These are phyloP conservation scores for Buceros bicornis DNA, from an alignment of 2,797 vertebrate genomes.

Conservation along the genomic window DNA sequence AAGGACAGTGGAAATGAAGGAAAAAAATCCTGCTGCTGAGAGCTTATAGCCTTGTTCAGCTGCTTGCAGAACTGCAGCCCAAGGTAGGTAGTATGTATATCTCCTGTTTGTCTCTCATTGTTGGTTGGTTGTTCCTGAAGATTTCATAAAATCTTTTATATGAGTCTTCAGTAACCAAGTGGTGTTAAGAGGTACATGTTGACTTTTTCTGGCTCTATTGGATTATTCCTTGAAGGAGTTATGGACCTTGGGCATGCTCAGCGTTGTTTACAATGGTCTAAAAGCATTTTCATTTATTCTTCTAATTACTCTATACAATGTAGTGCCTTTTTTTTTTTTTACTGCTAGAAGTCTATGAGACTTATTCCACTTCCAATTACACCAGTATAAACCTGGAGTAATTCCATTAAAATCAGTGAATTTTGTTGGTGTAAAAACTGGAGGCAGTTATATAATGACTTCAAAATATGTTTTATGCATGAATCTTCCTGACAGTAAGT, in stretches of 20 bases:
- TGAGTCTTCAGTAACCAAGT: background rate
- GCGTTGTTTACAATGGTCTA: background rate
- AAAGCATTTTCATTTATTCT: constrained; percentile 24
- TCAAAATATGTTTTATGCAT: background rate
- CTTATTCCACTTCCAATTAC: background rate
- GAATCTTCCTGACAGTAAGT: background rate
- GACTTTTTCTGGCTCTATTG: background rate
- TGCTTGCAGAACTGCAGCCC: background rate
- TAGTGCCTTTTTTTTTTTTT: background rate
- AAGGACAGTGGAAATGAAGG: background rate
- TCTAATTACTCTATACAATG: background rate
- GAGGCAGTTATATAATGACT: background rate
- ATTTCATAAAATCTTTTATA: background rate
- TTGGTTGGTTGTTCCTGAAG: background rate
- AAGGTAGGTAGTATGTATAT: background rate
- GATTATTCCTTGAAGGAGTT: background rate
- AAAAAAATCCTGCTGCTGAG: background rate
- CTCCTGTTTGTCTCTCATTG: background rate
- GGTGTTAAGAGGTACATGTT: background rate
- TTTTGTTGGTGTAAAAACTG: background rate
- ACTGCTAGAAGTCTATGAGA: background rate
- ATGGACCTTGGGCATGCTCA: background rate
- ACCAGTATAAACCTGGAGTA: background rate
- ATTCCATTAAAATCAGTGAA: background rate
- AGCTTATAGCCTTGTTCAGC: background rate